Base-by-base conservation (phyloP, 2,113 vertebrate genomes). In the Engraulis encrasicolus region DNA sequence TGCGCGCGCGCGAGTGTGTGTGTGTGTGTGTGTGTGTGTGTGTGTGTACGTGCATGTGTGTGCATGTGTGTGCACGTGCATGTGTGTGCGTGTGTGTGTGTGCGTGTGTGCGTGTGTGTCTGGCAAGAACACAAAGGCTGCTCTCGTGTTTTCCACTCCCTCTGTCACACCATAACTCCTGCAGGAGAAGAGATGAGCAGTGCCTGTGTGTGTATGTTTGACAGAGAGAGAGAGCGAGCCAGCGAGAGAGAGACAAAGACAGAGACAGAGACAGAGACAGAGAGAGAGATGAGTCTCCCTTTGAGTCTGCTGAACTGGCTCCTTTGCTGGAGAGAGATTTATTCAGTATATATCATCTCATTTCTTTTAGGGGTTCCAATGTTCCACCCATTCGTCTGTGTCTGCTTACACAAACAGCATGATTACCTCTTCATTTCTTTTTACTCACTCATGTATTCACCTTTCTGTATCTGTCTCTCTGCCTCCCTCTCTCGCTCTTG, bases 401-500 rank as follows among this genome's bases (percentile, higher is more conserved):
- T 61, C n/a, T 1, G 74, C 83, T 58, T 20, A 58, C 17, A 84
- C n/a, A 80, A 34, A 37, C 40, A 37, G 38, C 78, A 50, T 40
- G 77, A 78, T 81, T n/a, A 36, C 77, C 23, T 48, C 36, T 52
- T 14, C 1, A 11, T 77, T 71, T 31, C 38, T 79, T n/a, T n/a
- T n/a, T n/a, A n/a, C 6, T 83, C 40, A 45, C 50, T 71, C 7
- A 7, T n/a, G n/a, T n/a, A n/a, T n/a, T n/a, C 18, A n/a, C 36
- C 18, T n/a, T 6, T 36, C 77, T 49, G 3, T 38, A 79, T 61
- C 31, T 49, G 37, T 1, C 81, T 81, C 45, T 78, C 74, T 79
- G 71, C n/a, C 74, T 77, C 82, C 45, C 61, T 34, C 36, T 48
- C 78, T 86, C 71, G 77, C n/a, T 31, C 61, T 71, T 23, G 14